Evolutionary conservation across 2,113 vertebrate genomes (phyloP).

Genomic region (Lanius ludovicianus): DNA sequence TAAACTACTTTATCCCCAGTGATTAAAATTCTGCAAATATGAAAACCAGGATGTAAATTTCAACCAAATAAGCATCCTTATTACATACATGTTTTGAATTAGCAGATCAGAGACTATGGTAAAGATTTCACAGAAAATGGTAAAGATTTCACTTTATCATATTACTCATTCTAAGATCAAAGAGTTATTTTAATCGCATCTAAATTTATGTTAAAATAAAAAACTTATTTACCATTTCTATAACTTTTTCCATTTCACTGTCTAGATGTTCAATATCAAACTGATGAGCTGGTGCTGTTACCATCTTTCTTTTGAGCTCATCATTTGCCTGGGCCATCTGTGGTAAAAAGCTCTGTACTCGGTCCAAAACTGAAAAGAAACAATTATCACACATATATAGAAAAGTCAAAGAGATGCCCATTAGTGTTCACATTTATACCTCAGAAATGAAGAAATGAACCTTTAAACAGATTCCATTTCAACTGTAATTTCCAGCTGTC

Average conservation of each 20-base stretch:
- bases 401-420: background rate
- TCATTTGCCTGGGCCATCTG: conserved; percentile 89
- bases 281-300: conserved; percentile 68
- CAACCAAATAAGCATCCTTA: background rate
- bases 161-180: background rate
- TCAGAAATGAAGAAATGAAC: background rate
- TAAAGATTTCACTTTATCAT: background rate
- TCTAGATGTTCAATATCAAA: conserved; percentile 89
- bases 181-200: background rate
- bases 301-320: conserved; percentile 83
- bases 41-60: background rate
- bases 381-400: background rate
- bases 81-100: background rate
- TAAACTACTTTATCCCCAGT: background rate
- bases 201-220: background rate
- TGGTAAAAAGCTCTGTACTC: conserved; percentile 88
- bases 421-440: background rate
- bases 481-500: background rate
- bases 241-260: conserved; percentile 75
- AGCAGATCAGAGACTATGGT: background rate
- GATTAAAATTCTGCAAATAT: background rate
- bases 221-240: conserved; percentile 85
- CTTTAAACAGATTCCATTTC: background rate
- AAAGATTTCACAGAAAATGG: background rate
- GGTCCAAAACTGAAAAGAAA: conserved; percentile 80